Evolutionary conservation across 1,140 invertebrate species (phyloP), one percentile per base, ranked within the genome.

Genomic region (Trichonephila inaurata): DNA sequence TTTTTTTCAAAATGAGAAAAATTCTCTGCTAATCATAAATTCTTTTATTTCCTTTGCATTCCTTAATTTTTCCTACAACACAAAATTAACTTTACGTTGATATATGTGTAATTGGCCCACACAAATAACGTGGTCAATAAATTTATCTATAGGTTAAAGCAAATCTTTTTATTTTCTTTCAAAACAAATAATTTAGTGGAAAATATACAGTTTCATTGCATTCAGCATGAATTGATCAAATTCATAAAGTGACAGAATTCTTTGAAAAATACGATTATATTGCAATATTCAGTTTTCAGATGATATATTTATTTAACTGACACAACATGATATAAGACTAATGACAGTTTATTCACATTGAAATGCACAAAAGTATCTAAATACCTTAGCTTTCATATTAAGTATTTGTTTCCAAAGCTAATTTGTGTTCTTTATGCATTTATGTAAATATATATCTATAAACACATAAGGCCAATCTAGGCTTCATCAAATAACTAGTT

Each of bases 261-360:
- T 40, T 40, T 18, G 28, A 77, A 69, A 69, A 69, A n/a, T n/a
- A 69, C 28, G 28, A 6, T 77, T 40, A 33, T 77, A 16, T 19
- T 40, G 33, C 28, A 28, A 4, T 18, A 77, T 77, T 40, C 72
- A 77, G 28, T 18, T 40, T 77, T 40, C 72, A 77, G 28, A 85
- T 60, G 81, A 83, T 40, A 61, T 12, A 58, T 60, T 24, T 44
- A 85, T 14, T 24, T 14, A 58, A 19, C n/a, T 24, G 58, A 85
- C 40, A 85, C 82, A 69, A 89, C 72, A 69, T 51, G 64, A 83
- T 33, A 83, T 62, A 66, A 87, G 61, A 87, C 91, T 58, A 69
- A 62, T 91, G 91, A 87, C 12, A 87, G 24, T 92, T 92, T 92
- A 92, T 92, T 87, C 82, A 92, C 83, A 87, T 92, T 87, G 40